Evolutionary conservation across 2,113 vertebrate species (phyloP).

Genomic region (Centrocercus urophasianus): DNA sequence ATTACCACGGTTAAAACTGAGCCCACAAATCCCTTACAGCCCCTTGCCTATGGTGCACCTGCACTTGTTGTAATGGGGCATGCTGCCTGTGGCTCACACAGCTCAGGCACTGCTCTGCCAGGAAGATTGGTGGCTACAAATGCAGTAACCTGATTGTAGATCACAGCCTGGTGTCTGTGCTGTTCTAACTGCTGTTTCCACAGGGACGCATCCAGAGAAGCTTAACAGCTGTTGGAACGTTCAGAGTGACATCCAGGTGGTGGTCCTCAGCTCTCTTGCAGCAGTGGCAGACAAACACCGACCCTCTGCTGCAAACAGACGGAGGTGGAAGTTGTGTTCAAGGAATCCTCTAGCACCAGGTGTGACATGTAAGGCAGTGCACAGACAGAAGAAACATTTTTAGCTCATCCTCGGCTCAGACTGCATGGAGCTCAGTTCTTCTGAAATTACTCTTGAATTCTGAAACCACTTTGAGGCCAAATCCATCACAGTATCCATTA

Average conservation of each 20-base stretch:
- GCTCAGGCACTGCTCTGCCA: neutral
- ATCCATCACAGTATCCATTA: rapidly evolving
- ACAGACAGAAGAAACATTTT: neutral
- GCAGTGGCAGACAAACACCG: neutral
- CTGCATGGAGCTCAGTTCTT: too few relatives aligned
- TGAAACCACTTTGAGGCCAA: neutral
- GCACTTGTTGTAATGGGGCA: too few relatives aligned
- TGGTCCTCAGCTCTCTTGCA: neutral
- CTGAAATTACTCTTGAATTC: neutral
- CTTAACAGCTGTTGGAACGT: neutral
- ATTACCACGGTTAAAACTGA: neutral
- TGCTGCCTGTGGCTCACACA: neutral
- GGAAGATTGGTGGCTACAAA: neutral
- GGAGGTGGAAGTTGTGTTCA: neutral
- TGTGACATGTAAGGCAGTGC: neutral
- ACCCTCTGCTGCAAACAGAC: neutral
- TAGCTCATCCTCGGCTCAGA: neutral
- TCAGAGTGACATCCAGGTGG: neutral
- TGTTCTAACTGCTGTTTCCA: neutral
- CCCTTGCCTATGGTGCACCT: neutral
- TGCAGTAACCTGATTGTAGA: neutral
- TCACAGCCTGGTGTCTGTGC: rapidly evolving
- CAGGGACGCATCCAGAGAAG: neutral
- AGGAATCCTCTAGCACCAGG: neutral
- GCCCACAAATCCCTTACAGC: neutral